Evolutionary conservation across 2,888 invertebrate genomes (phyloP).

Genomic region (Danaus chrysippus): DNA sequence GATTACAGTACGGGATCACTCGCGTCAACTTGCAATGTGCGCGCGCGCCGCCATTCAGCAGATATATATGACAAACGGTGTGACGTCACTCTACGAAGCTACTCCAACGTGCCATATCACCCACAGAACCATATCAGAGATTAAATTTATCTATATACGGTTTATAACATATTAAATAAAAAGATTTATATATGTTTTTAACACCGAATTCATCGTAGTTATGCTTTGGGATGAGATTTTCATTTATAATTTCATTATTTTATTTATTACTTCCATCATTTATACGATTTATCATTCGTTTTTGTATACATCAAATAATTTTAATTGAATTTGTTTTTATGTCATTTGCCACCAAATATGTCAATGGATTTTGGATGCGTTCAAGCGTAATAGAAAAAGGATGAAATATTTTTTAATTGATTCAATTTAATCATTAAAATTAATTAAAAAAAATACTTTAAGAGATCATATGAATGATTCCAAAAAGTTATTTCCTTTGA

Average conservation of each 20-base stretch:
- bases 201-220: background rate
- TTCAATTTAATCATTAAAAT: too few species aligned
- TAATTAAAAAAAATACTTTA: background rate
- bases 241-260: too few species aligned
- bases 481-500: background rate
- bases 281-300: too few species aligned
- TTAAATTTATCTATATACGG: conserved; percentile 3
- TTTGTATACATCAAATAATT: too few species aligned
- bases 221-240: too few species aligned
- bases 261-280: too few species aligned
- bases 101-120: conserved; percentile 46
- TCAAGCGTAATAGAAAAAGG: too few species aligned
- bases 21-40: conserved; percentile 57
- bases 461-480: background rate
- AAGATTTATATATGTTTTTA: conserved; percentile 1
- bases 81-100: conserved; percentile 60
- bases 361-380: too few species aligned
- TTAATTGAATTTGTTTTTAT: too few species aligned
- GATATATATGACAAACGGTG: conserved; percentile 58
- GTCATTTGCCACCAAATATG: too few species aligned
- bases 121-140: conserved; percentile 1
- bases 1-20: conserved; percentile 54
- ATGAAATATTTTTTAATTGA: too few species aligned
- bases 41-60: conserved; percentile 59
- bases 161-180: background rate